Evolutionary conservation across 2,113 vertebrate genomes (phyloP), one percentile per base, ranked within the genome.

Genomic region (Delphinus delphis): DNA sequence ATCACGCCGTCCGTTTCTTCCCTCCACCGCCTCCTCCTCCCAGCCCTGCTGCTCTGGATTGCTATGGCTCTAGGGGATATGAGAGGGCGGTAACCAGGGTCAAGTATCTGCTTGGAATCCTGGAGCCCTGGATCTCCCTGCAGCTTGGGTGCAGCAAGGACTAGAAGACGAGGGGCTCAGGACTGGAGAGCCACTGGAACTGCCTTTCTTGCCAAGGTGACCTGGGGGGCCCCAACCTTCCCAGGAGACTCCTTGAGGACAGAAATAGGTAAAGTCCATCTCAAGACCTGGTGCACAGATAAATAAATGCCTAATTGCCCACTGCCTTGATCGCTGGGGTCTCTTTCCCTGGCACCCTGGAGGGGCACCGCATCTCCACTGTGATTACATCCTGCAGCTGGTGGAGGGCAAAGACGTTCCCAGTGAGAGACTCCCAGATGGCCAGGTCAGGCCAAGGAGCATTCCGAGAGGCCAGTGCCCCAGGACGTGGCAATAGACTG

Each of bases 301-400:
- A 58, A 70, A 92, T 81, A 55, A 65, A 93, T 82, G 74, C 93
- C 93, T 84, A 23, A 62, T 17, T 55, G 87, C 62, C 90, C 79
- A 90, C 82, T 60, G 87, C 95, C 95, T 96, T 81, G 83, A 81
- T 84, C 41, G 20, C 63, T 84, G 65, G 79, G 92, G 82, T 63
- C 38, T 91, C 73, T 95, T 88, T 90, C 60, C 44, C 86, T 28
- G 41, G 74, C 77, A 88, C 47, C 73, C 74, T 70, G 68, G 33
- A 63, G 68, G 60, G 68, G 36, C 7, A 7, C 55, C 62, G 20
- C 71, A 50, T 83, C 87, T 79, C 88, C 91, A 87, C 93, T 83
- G 38, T 87, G 97, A 97, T 96, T 94, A 97, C 93, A 96, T 82
- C 92, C 65, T 96, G 47, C 28, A 87, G 82, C 86, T 92, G 92